A percentile compares a stretch with the other conserved stretches of the same genome.
Conservation (phyloP, 37 sponge, comb jelly and placozoan genomes). For the Chondrilla cf. caribensis region DNA sequence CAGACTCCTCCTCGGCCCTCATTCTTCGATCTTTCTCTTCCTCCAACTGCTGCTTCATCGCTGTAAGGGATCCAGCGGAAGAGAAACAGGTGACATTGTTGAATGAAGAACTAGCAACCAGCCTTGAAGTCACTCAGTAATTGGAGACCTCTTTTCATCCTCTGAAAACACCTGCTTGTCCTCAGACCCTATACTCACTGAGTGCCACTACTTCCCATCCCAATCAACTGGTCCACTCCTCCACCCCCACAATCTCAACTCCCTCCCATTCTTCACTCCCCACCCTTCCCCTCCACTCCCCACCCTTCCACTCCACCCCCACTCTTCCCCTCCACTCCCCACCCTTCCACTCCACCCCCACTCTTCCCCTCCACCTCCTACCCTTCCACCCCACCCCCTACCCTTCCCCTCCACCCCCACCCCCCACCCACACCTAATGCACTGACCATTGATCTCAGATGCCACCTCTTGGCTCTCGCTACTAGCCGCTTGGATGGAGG, state of each 20-base stretch:
- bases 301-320: not conserved
- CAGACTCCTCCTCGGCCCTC: constrained; percentile 30
- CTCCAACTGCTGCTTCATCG: constrained; percentile 28
- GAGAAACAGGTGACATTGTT: no score
- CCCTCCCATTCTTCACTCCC: not conserved
- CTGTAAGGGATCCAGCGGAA: not conserved
- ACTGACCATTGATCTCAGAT: constrained; percentile 10
- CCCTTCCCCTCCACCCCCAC: not conserved
- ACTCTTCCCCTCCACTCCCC: not conserved
- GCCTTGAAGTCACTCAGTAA: not conserved
- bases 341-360: not conserved
- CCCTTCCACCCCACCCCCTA: not conserved
- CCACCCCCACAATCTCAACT: not conserved
- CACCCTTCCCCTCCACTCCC: not conserved
- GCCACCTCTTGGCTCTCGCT: constrained; percentile 30
- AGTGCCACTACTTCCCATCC: not conserved
- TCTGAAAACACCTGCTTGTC: not conserved
- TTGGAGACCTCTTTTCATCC: not conserved
- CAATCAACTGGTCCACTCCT: not conserved
- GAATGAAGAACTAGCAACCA: not conserved
- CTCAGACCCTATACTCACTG: constrained; percentile 31
- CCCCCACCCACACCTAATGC: not conserved
- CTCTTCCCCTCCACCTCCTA: not conserved
- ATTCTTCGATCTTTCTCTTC: constrained; percentile 38
- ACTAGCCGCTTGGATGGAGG: not conserved